Evolutionary conservation across 2,113 vertebrate genomes (phyloP).

Genomic region (Isurus oxyrinchus): DNA sequence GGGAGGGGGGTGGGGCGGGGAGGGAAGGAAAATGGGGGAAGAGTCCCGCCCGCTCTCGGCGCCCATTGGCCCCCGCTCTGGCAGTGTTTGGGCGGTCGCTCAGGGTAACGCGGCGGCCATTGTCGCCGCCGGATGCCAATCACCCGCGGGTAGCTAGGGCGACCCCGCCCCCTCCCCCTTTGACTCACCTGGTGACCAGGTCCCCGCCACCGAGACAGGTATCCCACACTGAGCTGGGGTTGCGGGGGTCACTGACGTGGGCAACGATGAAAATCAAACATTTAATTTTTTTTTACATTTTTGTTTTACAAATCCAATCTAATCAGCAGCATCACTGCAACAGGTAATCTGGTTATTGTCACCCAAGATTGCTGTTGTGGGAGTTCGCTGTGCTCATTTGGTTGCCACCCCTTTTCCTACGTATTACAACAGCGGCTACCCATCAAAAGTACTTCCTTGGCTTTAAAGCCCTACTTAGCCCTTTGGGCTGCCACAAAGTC

Average conservation of each 20-base stretch:
- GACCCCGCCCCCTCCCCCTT: neutral
- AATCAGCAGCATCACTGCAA: neutral
- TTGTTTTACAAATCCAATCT: neutral
- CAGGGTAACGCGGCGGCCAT: neutral
- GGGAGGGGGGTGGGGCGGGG: neutral
- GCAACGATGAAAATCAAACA: neutral
- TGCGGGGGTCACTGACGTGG: neutral
- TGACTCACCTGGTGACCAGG: neutral
- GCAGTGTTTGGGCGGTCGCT: conserved; percentile 3
- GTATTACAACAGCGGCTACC: neutral
- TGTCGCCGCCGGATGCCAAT: neutral
- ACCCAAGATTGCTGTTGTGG: no score
- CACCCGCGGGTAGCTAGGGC: neutral
- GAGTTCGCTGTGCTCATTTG: neutral
- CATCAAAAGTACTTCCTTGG: neutral
- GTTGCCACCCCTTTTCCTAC: neutral
- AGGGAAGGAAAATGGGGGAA: neutral
- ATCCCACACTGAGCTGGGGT: neutral
- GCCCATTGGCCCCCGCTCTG: neutral
- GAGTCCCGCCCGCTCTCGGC: neutral
- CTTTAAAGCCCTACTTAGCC: neutral
- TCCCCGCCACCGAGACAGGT: neutral
- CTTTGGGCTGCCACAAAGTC: neutral
- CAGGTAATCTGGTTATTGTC: no score
- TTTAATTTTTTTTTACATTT: neutral